phyloP scores from a whole-genome alignment of 2,113 vertebrate species.

The Rhegmatorhina hoffmannsi region DNA sequence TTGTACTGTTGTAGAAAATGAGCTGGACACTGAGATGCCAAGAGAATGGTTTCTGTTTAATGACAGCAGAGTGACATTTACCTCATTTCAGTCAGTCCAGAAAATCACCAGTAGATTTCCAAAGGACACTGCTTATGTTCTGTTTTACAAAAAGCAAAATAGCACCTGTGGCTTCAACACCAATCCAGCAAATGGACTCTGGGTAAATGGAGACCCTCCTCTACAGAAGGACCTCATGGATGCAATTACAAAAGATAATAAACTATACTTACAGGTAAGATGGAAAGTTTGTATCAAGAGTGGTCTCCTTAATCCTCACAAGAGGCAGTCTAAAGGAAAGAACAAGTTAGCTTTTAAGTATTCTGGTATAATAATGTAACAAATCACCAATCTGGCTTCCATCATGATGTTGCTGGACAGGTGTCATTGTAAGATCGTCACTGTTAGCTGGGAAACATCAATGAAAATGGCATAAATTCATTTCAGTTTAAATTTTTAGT shows the following conservation, averaged over 20 bases:
- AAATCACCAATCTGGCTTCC: not conserved
- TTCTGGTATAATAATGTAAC: not conserved
- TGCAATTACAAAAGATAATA: conserved; percentile 98
- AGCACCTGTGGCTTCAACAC: conserved; percentile 57
- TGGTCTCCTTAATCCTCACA: not conserved
- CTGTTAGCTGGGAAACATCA: not conserved
- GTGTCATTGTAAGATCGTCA: not conserved
- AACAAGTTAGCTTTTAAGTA: not conserved
- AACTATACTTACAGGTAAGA: conserved; percentile 95
- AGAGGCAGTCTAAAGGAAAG: not conserved
- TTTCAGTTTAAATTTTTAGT: not conserved
- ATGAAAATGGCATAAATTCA: not conserved
- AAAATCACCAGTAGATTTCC: conserved; percentile 97
- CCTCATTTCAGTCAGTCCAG: conserved; percentile 95
- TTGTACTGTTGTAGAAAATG: conserved; percentile 69
- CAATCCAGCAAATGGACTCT: conserved; percentile 77
- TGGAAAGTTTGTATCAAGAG: not conserved
- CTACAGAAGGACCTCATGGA: conserved; percentile 98
- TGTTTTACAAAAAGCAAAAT: conserved; percentile 94
- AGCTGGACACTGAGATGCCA: conserved; percentile 74
- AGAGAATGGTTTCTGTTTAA: conserved; percentile 98
- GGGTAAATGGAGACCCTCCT: conserved; percentile 88
- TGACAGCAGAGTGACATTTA: conserved; percentile 96
- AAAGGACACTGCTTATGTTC: conserved; percentile 97
- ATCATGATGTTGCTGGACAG: not conserved